Evolutionary conservation across 2,888 invertebrate genomes (phyloP), one percentile per base, ranked within the genome.

Genomic region (Eudasyphora cyanicolor): DNA sequence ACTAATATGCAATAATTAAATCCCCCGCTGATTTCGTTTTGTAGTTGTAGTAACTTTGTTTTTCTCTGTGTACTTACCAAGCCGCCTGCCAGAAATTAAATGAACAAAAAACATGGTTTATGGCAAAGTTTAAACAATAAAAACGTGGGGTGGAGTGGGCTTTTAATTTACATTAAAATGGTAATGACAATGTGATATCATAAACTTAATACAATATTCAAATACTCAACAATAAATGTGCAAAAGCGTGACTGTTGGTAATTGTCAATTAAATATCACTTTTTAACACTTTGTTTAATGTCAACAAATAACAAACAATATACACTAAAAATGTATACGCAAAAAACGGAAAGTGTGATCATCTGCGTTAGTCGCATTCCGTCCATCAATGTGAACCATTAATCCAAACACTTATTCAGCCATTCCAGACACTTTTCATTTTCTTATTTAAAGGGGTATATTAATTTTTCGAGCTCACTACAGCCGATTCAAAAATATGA

Each of bases 211-310:
- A 64, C 64, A 64, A 42, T 67, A 67, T 24, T 24, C 35, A 67
- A 35, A 67, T 42, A 19, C 12, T 35, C 29, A 29, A 21, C 24
- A 74, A 62, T 79, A 74, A 79, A 79, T 80, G 29, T 83, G 54
- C 70, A 75, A 71, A 80, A 77, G 83, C 80, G 80, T 83, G 83
- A 78, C 80, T 78, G 75, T 2, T 45, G 19, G 75, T 49, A 80
- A 80, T 80, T 84, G 77, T 57, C 54, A 74, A 69, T 79, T 79
- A 60, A 57, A 79, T 67, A 73, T 76, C 27, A 79, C 62, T 62
- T 76, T 75, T 84, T 84, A 75, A 80, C 83, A 84, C 83, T 71
- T 75, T 80, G 67, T 60, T 76, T 79, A 60, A 29, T n/a, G 14
- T 8, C 21, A 60, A 60, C 60, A 60, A 29, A 32, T 17, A 27